Conservation (phyloP, 37 sponge, comb jelly and placozoan genomes). For the Agelas oroides region DNA sequence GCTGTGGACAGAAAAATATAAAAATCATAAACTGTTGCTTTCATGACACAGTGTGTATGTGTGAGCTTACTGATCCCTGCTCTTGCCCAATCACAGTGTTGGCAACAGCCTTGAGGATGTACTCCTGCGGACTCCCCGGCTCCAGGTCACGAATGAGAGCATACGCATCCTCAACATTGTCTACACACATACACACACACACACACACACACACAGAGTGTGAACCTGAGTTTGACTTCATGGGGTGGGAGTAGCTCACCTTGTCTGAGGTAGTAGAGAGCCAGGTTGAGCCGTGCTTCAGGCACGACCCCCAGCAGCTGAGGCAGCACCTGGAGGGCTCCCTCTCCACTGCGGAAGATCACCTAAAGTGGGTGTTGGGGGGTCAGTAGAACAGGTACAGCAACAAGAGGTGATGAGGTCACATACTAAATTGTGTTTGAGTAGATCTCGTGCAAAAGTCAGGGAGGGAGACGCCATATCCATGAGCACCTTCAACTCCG, state of each 20-base stretch:
- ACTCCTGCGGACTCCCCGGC: conserved; percentile 95
- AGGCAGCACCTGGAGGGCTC: conserved; percentile 96
- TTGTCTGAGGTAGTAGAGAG: conserved; percentile 86
- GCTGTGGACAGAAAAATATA: conserved; percentile 44
- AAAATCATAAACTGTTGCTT: neutral
- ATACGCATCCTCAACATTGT: conserved; percentile 91
- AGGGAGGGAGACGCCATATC: conserved; percentile 85
- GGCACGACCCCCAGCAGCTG: conserved; percentile 92
- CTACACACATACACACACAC: conserved; percentile 40
- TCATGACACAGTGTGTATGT: too few relatives aligned
- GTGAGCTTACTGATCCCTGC: conserved; percentile 79
- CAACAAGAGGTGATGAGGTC: neutral
- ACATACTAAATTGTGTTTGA: conserved; percentile 92
- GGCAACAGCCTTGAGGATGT: conserved; percentile 96
- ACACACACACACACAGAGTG: neutral
- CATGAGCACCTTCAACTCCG: conserved; percentile 92
- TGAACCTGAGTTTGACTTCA: neutral
- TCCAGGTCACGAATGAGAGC: conserved; percentile 92
- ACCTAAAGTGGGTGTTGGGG: conserved; percentile 58
- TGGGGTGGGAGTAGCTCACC: conserved; percentile 27
- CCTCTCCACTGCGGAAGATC: conserved; percentile 96
- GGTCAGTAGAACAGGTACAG: neutral
- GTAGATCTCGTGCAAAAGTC: conserved; percentile 93
- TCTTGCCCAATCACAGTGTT: conserved; percentile 96
- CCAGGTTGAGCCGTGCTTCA: conserved; percentile 97